A percentile compares a stretch with the other conserved stretches of the same genome.
Evolutionary conservation across 2,888 invertebrate genomes (phyloP).

Genomic region (Incurvaria masculella): DNA sequence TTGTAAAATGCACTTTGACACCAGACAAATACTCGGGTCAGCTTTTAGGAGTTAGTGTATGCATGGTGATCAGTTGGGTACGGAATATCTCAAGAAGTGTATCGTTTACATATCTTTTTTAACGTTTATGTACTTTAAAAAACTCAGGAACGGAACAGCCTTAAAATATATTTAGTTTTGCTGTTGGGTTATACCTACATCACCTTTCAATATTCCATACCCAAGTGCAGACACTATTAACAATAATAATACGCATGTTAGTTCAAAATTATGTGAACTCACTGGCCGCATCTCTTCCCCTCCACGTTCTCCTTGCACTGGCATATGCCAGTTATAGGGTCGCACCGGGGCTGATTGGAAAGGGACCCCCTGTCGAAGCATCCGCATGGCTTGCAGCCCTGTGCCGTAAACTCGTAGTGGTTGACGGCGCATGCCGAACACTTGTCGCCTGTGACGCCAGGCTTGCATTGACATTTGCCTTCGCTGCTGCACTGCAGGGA

Average conservation of each 20-base stretch:
- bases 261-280: constrained; percentile 26
- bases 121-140: too few species aligned
- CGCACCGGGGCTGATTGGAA: constrained; percentile 79
- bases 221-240: too few species aligned
- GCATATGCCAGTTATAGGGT: constrained; percentile 77
- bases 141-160: too few species aligned
- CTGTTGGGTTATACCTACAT: too few species aligned
- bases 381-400: constrained; percentile 92
- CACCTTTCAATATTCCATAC: too few species aligned
- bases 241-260: background rate
- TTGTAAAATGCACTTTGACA: too few species aligned
- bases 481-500: constrained; percentile 87
- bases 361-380: constrained; percentile 84
- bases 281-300: constrained; percentile 89
- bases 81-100: too few species aligned
- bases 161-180: too few species aligned
- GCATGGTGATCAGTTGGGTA: too few species aligned
- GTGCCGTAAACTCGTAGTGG: constrained; percentile 83
- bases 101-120: too few species aligned
- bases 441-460: constrained; percentile 92
- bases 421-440: constrained; percentile 85
- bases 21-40: too few species aligned
- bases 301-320: constrained; percentile 92
- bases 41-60: too few species aligned
- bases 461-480: constrained; percentile 94